These are phyloP conservation scores for Graptemys geographica DNA, from an alignment of 2,797 vertebrate species.

Conservation along the genomic window DNA sequence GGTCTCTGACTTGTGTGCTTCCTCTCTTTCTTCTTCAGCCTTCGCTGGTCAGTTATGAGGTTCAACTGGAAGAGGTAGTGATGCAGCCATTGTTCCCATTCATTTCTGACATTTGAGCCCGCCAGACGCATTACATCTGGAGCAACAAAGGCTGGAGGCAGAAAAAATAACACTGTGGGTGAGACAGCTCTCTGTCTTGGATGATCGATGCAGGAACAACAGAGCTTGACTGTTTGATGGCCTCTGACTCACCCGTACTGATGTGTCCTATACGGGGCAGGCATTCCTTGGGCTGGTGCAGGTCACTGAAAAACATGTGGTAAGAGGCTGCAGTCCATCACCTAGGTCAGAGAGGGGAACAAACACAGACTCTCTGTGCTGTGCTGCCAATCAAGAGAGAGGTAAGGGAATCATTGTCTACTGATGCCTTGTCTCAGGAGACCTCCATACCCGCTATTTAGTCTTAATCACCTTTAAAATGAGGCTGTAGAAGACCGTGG, in stretches of 20 bases:
- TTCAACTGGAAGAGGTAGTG: conserved; percentile 11
- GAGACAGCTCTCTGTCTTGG: neutral
- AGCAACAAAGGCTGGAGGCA: conserved; percentile 36
- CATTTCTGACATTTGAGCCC: neutral
- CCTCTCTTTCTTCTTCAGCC: neutral
- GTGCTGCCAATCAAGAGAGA: neutral
- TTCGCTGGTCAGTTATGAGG: neutral
- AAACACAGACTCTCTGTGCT: neutral
- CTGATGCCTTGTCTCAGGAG: neutral
- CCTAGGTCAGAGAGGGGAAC: neutral
- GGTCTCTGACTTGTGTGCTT: neutral
- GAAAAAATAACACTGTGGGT: conserved; percentile 21
- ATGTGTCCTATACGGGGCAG: neutral
- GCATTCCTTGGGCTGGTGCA: neutral
- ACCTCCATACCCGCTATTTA: neutral
- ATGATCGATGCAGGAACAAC: conserved; percentile 26
- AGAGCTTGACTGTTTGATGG: conserved; percentile 15
- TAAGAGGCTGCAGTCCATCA: neutral
- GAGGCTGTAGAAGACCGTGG: neutral
- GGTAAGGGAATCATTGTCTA: neutral
- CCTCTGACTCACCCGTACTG: neutral
- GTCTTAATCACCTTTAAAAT: neutral
- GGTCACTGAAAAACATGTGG: conserved; percentile 1
- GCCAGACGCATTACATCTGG: conserved; percentile 18
- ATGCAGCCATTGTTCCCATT: conserved; percentile 1